phyloP scores from a whole-genome alignment of 2,888 invertebrate genomes.

The Drosophila antonietae region DNA sequence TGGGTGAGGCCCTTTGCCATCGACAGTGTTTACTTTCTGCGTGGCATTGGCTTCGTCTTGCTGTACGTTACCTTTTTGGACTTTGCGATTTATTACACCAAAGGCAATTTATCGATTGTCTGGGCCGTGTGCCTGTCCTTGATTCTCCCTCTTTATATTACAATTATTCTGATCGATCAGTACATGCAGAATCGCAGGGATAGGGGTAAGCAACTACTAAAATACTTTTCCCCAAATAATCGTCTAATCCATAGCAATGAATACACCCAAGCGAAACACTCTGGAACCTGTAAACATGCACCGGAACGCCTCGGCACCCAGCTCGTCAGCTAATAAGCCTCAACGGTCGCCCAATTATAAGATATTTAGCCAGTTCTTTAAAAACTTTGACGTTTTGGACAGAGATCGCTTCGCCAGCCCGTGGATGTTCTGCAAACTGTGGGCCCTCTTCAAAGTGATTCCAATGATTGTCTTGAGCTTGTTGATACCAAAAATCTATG shows the following conservation, averaged over 20 bases:
- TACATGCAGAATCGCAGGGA: slow-evolving; percentile 30
- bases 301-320: background rate
- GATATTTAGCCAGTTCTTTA: slow-evolving; percentile 27
- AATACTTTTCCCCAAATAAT: background rate
- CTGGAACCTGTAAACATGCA: accelerated
- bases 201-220: background rate
- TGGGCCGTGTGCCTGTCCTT: slow-evolving; percentile 7
- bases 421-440: slow-evolving; percentile 36
- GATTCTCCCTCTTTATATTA: slow-evolving; percentile 32
- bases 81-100: slow-evolving; percentile 9
- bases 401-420: slow-evolving; percentile 8
- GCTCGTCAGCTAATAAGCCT: accelerated
- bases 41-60: slow-evolving; percentile 39
- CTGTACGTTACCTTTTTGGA: slow-evolving; percentile 37
- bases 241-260: background rate
- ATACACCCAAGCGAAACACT: too few relatives aligned
- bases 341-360: background rate
- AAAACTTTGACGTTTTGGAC: slow-evolving; percentile 29
- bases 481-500: slow-evolving; percentile 37
- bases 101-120: background rate
- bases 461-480: slow-evolving; percentile 26
- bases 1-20: slow-evolving; percentile 86
- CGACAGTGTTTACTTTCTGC: slow-evolving; percentile 54
- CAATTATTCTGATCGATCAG: slow-evolving; percentile 30
- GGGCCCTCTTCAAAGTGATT: slow-evolving; percentile 35